Evolutionary conservation across 1,140 invertebrate genomes (phyloP).

Genomic region (Vanessa tameamea): DNA sequence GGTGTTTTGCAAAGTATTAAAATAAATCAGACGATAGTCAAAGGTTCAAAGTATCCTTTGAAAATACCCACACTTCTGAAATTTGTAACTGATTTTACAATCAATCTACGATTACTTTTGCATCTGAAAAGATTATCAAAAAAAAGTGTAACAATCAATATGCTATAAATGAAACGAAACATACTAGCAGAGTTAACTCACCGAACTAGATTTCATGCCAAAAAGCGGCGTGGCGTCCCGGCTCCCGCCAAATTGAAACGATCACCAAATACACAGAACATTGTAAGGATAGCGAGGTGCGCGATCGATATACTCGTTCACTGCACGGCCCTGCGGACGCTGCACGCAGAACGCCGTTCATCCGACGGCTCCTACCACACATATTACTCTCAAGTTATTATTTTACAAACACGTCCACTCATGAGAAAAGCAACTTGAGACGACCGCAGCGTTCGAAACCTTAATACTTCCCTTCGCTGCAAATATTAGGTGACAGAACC

Average conservation of each 20-base stretch:
- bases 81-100: too few relatives aligned
- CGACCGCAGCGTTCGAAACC: constrained; percentile 79
- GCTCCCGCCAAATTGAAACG: constrained; percentile 71
- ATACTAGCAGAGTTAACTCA: constrained; percentile 44
- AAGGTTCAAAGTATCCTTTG: too few relatives aligned
- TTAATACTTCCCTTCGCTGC: constrained; percentile 79
- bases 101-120: background rate
- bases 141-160: constrained; percentile 6
- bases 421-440: constrained; percentile 80
- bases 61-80: too few relatives aligned
- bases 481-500: constrained; percentile 78
- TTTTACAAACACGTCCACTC: constrained; percentile 78
- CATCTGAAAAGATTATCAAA: background rate
- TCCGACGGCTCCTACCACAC: constrained; percentile 63
- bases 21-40: too few relatives aligned
- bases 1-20: too few relatives aligned
- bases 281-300: constrained; percentile 57
- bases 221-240: constrained; percentile 51
- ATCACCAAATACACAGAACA: constrained; percentile 66
- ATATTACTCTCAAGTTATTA: constrained; percentile 79
- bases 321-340: constrained; percentile 59
- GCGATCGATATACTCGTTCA: constrained; percentile 72
- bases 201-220: constrained; percentile 49
- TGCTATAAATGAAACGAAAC: constrained; percentile 2
- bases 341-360: constrained; percentile 55